Evolutionary conservation across 2,888 invertebrate genomes (phyloP).

Genomic region (Pseudococcus jackbeardsleyi): DNA sequence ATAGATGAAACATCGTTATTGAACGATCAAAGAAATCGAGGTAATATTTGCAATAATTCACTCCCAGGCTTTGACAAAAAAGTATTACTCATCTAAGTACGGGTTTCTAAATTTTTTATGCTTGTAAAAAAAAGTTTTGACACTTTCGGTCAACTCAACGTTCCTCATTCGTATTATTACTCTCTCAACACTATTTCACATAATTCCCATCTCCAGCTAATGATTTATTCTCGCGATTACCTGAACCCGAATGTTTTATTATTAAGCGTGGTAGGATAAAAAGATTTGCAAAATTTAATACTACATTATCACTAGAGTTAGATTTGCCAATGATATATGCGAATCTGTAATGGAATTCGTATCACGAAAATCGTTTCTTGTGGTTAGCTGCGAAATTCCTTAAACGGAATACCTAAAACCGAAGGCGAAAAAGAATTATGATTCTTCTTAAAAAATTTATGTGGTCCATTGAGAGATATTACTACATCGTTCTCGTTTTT

Average conservation of each 20-base stretch:
- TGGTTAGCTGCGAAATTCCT: background rate
- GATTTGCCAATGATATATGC: background rate
- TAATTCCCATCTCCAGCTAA: background rate
- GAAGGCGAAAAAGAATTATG: conserved; percentile 9
- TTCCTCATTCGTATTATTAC: too few relatives aligned
- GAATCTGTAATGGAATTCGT: conserved; percentile 8
- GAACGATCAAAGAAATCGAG: background rate
- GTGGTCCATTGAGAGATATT: background rate
- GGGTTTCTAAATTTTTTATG: background rate
- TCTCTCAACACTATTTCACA: background rate
- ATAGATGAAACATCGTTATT: background rate
- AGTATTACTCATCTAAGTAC: too few relatives aligned
- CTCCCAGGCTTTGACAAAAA: too few relatives aligned
- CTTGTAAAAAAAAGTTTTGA: background rate
- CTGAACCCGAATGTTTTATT: background rate
- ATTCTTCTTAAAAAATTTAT: conserved; percentile 11
- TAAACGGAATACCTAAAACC: background rate
- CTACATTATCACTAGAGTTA: background rate
- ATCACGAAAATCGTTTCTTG: conserved; percentile 8
- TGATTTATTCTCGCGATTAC: background rate
- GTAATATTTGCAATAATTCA: background rate
- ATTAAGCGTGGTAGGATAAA: background rate
- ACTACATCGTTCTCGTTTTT: background rate
- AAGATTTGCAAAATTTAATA: conserved; percentile 10
- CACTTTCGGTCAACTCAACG: too few relatives aligned